Conservation (phyloP, 2,797 vertebrate genomes). For the Ceryle rudis region DNA sequence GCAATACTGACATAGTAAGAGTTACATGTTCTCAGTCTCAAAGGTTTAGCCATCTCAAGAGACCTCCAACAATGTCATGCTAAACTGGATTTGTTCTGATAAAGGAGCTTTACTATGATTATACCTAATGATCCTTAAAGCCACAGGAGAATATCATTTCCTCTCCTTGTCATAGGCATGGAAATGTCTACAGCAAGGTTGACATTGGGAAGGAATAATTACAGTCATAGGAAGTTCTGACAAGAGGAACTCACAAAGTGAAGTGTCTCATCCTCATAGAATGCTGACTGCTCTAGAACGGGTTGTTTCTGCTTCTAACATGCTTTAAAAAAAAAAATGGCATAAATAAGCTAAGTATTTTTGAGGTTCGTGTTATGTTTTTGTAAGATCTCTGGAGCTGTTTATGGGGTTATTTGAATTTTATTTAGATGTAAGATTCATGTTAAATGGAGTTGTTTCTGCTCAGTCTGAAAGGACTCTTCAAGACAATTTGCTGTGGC, state of each 20-base stretch:
- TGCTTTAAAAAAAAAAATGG: background rate
- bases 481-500: background rate
- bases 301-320: background rate
- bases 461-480: background rate
- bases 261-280: background rate
- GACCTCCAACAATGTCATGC: conserved; percentile 22
- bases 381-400: background rate
- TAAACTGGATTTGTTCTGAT: conserved; percentile 52
- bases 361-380: background rate
- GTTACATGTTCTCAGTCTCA: background rate
- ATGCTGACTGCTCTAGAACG: background rate
- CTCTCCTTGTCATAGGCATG: conserved; percentile 13
- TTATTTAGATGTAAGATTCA: conserved; percentile 2
- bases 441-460: background rate
- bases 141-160: conserved; percentile 25
- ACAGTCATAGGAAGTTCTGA: background rate
- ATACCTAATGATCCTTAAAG: conserved; percentile 35
- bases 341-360: background rate
- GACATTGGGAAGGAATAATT: conserved; percentile 15
- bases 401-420: background rate
- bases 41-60: conserved; percentile 28
- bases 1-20: background rate
- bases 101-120: conserved; percentile 38
- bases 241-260: background rate
- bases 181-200: conserved; percentile 8